phyloP scores from a whole-genome alignment of 2,113 vertebrate species.

The Albula goreensis region DNA sequence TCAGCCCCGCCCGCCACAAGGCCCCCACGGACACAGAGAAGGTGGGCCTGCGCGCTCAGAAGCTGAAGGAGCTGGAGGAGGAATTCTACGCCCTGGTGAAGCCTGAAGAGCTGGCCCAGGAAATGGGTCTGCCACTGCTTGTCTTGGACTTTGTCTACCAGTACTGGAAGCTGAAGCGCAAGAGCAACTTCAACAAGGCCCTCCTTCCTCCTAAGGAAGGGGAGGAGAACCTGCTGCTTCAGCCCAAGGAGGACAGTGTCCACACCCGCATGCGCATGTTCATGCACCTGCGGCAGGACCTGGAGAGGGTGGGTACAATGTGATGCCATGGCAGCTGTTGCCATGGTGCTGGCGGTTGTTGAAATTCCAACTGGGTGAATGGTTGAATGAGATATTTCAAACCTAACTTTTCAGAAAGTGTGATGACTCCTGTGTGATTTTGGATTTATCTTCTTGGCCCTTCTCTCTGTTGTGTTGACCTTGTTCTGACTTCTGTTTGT shows the following conservation, averaged over 20 bases:
- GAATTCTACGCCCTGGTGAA: conserved; percentile 87
- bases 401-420: too few species aligned
- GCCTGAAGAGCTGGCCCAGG: conserved; percentile 79
- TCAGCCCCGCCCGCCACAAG: conserved; percentile 77
- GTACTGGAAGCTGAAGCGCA: conserved; percentile 98
- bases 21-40: conserved; percentile 78
- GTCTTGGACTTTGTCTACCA: conserved; percentile 91
- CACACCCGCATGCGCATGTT: conserved; percentile 98
- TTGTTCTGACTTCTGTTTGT: conserved; percentile 34
- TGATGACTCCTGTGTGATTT: too few species aligned
- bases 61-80: conserved; percentile 91
- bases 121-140: conserved; percentile 74
- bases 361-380: too few species aligned
- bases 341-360: too few species aligned
- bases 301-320: conserved; percentile 85
- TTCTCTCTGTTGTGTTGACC: background rate
- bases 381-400: too few species aligned
- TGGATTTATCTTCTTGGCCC: too few species aligned
- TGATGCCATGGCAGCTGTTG: too few species aligned
- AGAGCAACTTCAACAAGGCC: conserved; percentile 90
- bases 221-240: conserved; percentile 84
- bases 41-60: conserved; percentile 85
- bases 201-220: conserved; percentile 91
- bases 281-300: conserved; percentile 95
- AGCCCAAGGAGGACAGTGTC: conserved; percentile 93